A percentile compares a stretch with the other conserved stretches of the same genome.
phyloP scores from a whole-genome alignment of 2,113 vertebrate genomes.

The Oryctolagus cuniculus region DNA sequence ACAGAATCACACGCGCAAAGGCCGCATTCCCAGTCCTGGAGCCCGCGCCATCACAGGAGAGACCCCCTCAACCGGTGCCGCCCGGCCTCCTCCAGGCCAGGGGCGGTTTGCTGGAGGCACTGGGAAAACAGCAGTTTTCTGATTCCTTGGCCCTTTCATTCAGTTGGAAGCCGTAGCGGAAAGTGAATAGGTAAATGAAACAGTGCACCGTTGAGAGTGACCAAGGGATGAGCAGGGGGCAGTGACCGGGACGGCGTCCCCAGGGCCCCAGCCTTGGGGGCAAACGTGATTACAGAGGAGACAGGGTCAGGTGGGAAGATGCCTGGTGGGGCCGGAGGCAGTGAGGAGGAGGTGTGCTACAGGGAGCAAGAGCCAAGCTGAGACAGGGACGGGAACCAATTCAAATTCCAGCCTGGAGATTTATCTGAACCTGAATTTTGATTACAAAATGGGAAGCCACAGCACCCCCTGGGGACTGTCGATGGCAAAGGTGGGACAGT shows the following conservation, averaged over 20 bases:
- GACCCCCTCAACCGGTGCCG: background rate
- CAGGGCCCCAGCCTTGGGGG: background rate
- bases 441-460: background rate
- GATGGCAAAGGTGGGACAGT: background rate
- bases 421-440: conserved; percentile 11
- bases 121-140: background rate
- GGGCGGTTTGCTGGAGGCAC: background rate
- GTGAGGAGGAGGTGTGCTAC: too few species aligned
- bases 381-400: background rate
- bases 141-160: background rate
- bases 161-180: background rate
- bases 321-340: too few species aligned
- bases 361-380: background rate
- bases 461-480: background rate
- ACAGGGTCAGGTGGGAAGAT: background rate
- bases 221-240: too few species aligned
- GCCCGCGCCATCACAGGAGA: background rate
- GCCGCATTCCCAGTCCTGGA: background rate
- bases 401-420: background rate
- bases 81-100: background rate
- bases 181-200: conserved; percentile 10
- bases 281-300: background rate
- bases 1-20: background rate
- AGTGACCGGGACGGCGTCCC: background rate
- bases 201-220: background rate